phyloP scores from a whole-genome alignment of 2,888 invertebrate genomes.

The Brenthis daphne region DNA sequence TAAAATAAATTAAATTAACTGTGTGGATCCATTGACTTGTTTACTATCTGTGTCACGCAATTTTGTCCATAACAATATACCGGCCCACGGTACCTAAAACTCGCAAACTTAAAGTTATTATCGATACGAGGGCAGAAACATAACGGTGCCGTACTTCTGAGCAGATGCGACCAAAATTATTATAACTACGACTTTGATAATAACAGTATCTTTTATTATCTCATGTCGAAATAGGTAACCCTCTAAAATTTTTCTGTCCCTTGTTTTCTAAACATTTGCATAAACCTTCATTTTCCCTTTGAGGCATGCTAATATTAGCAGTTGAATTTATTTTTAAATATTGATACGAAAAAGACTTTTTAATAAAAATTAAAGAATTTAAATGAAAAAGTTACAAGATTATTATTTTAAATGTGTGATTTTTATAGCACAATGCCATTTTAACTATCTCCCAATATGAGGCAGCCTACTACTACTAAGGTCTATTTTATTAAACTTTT shows the following conservation, averaged over 20 bases:
- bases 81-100: constrained; percentile 31
- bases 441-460: too few species aligned
- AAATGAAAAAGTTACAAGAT: too few species aligned
- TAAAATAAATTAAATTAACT: constrained; percentile 1
- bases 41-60: constrained; percentile 33
- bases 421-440: too few species aligned
- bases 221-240: constrained; percentile 26
- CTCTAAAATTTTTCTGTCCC: constrained; percentile 7
- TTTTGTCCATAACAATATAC: constrained; percentile 33
- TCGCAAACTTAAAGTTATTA: constrained; percentile 45
- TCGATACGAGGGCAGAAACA: constrained; percentile 45
- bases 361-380: too few species aligned
- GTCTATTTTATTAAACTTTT: too few species aligned
- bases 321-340: too few species aligned
- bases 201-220: constrained; percentile 47
- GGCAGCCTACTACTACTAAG: too few species aligned
- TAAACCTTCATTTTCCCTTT: constrained; percentile 6
- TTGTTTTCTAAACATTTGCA: constrained; percentile 1
- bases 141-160: constrained; percentile 39
- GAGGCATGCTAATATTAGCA: background rate
- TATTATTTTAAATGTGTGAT: too few species aligned
- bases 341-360: too few species aligned
- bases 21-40: constrained; percentile 11
- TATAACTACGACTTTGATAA: constrained; percentile 44
- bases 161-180: constrained; percentile 47